Conservation (phyloP, 1,140 invertebrate species). For the Homarus americanus region DNA sequence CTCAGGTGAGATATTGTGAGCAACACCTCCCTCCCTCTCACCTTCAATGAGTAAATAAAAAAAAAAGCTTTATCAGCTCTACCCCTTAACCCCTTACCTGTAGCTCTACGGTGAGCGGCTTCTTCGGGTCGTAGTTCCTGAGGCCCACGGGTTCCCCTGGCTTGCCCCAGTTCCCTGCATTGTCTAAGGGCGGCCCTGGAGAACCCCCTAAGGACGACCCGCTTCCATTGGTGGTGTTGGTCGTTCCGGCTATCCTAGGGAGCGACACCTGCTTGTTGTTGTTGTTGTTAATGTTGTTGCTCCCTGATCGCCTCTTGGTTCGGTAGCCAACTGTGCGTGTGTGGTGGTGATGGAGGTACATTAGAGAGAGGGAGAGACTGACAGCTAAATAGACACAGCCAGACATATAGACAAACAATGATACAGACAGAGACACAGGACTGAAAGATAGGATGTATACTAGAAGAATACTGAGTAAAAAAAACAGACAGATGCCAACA, state of each 20-base stretch:
- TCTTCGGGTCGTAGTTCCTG: conserved; percentile 71
- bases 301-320: not conserved
- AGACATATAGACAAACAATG: too few species aligned
- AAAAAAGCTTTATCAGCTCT: too few species aligned
- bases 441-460: too few species aligned
- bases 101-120: conserved; percentile 72
- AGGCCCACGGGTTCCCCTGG: conserved; percentile 62
- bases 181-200: not conserved
- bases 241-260: conserved; percentile 47
- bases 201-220: conserved; percentile 25
- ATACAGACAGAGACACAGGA: too few species aligned
- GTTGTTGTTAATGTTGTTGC: conserved; percentile 6
- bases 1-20: too few species aligned
- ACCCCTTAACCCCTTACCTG: too few species aligned
- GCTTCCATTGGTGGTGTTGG: not conserved
- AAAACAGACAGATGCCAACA: too few species aligned
- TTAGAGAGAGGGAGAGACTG: not conserved
- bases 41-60: too few species aligned
- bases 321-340: conserved; percentile 44
- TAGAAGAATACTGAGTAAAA: too few species aligned
- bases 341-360: too few species aligned
- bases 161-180: not conserved
- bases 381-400: too few species aligned
- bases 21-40: too few species aligned
- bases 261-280: conserved; percentile 48